Percentiles rank a stretch among this genome's conserved stretches.
Conservation (phyloP, 2,113 vertebrate species). For the Canis aureus region DNA sequence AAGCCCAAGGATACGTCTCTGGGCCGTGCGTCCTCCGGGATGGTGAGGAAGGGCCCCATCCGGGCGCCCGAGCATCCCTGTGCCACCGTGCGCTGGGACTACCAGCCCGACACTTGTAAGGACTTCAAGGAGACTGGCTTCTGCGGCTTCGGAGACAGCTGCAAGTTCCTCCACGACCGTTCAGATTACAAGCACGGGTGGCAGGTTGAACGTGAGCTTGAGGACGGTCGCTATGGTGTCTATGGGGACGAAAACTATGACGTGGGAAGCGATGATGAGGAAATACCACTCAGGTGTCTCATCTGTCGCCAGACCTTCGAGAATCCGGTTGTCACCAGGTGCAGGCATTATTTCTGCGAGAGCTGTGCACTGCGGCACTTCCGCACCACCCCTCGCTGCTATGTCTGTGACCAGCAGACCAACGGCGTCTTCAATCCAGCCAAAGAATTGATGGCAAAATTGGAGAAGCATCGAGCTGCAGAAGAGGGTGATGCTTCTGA, state of each 20-base stretch:
- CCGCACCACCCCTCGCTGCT: conserved; percentile 96
- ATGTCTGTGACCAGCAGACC: conserved; percentile 97
- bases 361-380: conserved; percentile 96
- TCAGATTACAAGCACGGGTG: conserved; percentile 99
- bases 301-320: conserved; percentile 96
- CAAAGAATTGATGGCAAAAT: conserved; percentile 96
- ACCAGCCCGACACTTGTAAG: conserved; percentile 98
- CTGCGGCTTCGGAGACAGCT: conserved; percentile 99
- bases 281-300: conserved; percentile 98
- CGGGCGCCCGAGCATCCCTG: conserved; percentile 94
- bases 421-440: conserved; percentile 98
- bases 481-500: conserved; percentile 58
- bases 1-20: conserved; percentile 98
- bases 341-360: conserved; percentile 97
- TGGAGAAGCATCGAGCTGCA: conserved; percentile 91
- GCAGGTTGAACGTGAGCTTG: conserved; percentile 98
- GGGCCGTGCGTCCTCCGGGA: conserved; percentile 97
- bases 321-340: conserved; percentile 98
- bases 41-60: conserved; percentile 97
- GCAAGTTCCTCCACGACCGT: conserved; percentile 98
- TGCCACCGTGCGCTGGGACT: conserved; percentile 97
- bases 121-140: conserved; percentile 99
- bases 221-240: conserved; percentile 96
- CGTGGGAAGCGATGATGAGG: conserved; percentile 97
- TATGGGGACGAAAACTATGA: conserved; percentile 98